Percentiles rank a stretch among this genome's conserved stretches.
Evolutionary conservation across 2,888 invertebrate genomes (phyloP).

Genomic region (Steinernema carpocapsae): DNA sequence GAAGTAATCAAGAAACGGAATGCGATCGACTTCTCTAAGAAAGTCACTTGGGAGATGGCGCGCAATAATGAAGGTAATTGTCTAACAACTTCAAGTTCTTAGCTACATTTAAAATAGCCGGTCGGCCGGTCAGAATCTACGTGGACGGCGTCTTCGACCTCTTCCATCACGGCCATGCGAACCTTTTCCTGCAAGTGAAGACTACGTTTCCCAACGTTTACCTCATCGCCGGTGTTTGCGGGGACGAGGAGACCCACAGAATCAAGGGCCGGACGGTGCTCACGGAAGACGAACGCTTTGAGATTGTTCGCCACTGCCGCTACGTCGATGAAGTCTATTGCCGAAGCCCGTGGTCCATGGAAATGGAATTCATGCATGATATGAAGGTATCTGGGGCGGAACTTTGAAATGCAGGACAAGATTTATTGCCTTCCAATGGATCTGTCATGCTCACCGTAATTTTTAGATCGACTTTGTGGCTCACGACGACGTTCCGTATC

Average conservation of each 20-base stretch:
- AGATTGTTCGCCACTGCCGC: conserved; percentile 76
- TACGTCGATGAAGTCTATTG: conserved; percentile 95
- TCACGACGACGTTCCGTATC: conserved; percentile 95
- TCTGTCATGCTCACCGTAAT: no score
- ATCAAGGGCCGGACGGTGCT: background rate
- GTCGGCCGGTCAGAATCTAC: conserved; percentile 73
- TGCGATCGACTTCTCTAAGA: no score
- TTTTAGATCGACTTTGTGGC: conserved; percentile 74
- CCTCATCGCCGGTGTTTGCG: conserved; percentile 71
- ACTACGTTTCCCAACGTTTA: conserved; percentile 90
- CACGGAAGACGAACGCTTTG: conserved; percentile 8
- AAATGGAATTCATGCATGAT: conserved; percentile 84
- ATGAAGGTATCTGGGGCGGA: no score
- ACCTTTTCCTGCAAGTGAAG: conserved; percentile 88
- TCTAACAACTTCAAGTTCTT: no score
- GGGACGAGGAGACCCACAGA: background rate
- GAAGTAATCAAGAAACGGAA: no score
- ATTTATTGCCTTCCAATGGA: no score
- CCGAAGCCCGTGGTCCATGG: conserved; percentile 91
- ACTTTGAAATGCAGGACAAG: no score
- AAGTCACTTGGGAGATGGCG: no score
- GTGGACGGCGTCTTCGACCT: conserved; percentile 98
- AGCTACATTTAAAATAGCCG: conserved; percentile 46
- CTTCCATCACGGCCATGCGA: conserved; percentile 93
- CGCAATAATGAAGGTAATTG: no score